Base-by-base conservation (phyloP, 2,113 vertebrate genomes). In the Scatophagus argus region DNA sequence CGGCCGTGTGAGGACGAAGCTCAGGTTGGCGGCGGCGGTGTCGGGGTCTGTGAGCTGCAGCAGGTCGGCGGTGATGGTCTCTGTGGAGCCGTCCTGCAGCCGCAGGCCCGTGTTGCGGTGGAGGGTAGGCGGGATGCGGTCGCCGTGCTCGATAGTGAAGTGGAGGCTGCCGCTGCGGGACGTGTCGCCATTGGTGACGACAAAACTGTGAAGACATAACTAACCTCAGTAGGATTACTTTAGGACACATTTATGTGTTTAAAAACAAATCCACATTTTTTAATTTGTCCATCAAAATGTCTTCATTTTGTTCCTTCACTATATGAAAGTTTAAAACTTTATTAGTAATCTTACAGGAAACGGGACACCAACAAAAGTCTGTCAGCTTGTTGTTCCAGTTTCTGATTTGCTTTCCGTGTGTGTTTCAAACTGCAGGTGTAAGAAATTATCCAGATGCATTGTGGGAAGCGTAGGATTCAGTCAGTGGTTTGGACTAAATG, bases 11-110 rank as follows among this genome's bases (percentile, higher is more conserved):
- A 95, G 14, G 6, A 64, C 1, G 58, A 78, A 94, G 16, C 46
- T 89, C 72, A 96, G 84, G 23, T 89, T 83, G 73, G 88, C 63
- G 21, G 66, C 0, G 1, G 87, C 56, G 0, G 92, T 96, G 78
- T 93, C 91, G 2, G 93, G 92, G 85, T 94, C 93, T 1, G 47
- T 89, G 55, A 95, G 91, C 72, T 87, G 84, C 86, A 95, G 92
- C 36, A 81, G 29, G 13, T 91, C 81, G 6, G 60, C 1, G 6
- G 75, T 78, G 73, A 95, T 87, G 63, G 88, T 75, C 67, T 65
- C 67, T 0, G 38, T 79, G 47, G 87, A 5, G 0, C 89, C 89
- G 44, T 93, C 92, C 29, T 79, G 70, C 64, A 94, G 52, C 41
- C 66, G 90, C 44, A 94, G 79, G 59, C 89, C 94, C 23, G 87